Conservation (phyloP, 2,888 invertebrate species). For the Nebria brevicollis region DNA sequence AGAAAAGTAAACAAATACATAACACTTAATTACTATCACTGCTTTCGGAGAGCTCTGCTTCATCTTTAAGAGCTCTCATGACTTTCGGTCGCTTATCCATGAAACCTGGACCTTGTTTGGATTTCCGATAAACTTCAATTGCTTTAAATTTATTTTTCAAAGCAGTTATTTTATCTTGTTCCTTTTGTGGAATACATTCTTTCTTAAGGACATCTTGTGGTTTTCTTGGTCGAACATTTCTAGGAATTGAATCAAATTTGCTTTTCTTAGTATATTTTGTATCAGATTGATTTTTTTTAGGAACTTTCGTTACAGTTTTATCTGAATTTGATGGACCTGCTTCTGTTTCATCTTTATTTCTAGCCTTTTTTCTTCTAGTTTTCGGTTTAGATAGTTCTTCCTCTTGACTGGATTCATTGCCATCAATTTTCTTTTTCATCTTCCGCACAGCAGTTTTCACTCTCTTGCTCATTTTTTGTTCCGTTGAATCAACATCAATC, state of each 20-base stretch:
- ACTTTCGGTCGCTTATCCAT: constrained; percentile 64
- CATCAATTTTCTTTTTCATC: constrained; percentile 64
- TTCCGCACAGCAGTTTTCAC: constrained; percentile 80
- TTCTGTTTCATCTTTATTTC: constrained; percentile 20
- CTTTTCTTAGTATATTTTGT: constrained; percentile 45
- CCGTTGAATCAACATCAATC: constrained; percentile 64
- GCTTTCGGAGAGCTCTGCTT: constrained; percentile 75
- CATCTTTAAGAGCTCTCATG: constrained; percentile 65
- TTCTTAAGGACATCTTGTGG: constrained; percentile 24
- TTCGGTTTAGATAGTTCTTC: constrained; percentile 49
- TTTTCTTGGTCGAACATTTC: constrained; percentile 49
- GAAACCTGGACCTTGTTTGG: constrained; percentile 70
- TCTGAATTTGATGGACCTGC: not conserved
- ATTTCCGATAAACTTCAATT: constrained; percentile 77
- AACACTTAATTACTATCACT: constrained; percentile 67
- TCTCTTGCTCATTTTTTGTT: constrained; percentile 80
- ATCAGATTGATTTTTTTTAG: constrained; percentile 18
- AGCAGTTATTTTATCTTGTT: constrained; percentile 72
- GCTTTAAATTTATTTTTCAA: constrained; percentile 78
- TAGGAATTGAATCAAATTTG: not conserved
- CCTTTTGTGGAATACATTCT: constrained; percentile 79
- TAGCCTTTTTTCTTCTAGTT: constrained; percentile 51
- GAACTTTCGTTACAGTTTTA: constrained; percentile 34
- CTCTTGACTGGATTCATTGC: constrained; percentile 54
- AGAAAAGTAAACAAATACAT: constrained; percentile 15